Evolutionary conservation across 1,140 invertebrate species (phyloP), one percentile per base, ranked within the genome.

Genomic region (Scaptodrosophila lebanonensis): DNA sequence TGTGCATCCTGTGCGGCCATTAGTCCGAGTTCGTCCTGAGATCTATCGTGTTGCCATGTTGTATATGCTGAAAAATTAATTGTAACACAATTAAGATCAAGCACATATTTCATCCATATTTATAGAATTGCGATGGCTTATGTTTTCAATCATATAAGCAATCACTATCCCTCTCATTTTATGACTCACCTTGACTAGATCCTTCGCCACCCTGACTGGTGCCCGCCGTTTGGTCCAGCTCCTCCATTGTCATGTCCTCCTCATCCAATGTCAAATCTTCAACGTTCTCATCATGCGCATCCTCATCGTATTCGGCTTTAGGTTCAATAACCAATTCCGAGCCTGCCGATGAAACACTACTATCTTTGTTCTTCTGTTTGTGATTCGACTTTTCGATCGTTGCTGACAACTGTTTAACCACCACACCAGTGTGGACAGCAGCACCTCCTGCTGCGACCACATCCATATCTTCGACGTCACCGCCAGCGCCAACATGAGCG

Each of bases 201-300:
- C 88, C 91, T 88, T 90, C 89, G 51, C 88, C 88, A 76, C 89
- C 89, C 72, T 90, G 89, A 85, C 89, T 89, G 62, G 90, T 89
- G 73, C 89, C 89, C 59, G 89, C 88, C 57, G 82, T 76, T 68
- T 89, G 88, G 76, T 89, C 89, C 75, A 90, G 88, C 71, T 87
- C 87, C 52, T 87, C 86, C 76, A 86, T 83, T 58, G 75, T 76
- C 77, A 87, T 83, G 54, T 87, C 91, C 83, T 95, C 93, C 71
- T 95, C 93, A 84, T 94, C 93, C 52, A 94, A 87, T 59, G 93
- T 94, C 86, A 94, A 89, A 87, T 95, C 93, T 88, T 95, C 93
- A 71, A 94, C 93, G 83, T 91, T 92, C 82, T 94, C 93, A 67
- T 94, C 91, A 51, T 91, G 90, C 36, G 87, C 84, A 69, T 94